These are phyloP conservation scores for Drosophila punjabiensis DNA, from an alignment of 1,140 invertebrate genomes.

Conservation along the genomic window DNA sequence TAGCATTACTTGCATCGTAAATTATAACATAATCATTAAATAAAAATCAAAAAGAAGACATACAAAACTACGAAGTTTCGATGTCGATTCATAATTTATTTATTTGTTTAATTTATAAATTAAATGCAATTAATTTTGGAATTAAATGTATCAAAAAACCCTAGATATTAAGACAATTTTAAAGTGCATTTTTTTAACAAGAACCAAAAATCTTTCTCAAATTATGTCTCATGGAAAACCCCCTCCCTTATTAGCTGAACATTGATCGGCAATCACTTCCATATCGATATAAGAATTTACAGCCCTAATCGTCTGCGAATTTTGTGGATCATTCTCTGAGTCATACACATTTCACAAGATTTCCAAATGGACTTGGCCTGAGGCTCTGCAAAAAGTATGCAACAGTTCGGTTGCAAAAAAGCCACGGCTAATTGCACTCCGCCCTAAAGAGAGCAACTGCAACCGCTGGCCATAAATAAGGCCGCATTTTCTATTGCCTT, in stretches of 20 bases:
- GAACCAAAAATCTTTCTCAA: not conserved
- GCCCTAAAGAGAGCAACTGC: slow-evolving; percentile 22
- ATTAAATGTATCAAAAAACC: too few species aligned
- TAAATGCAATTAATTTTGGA: too few species aligned
- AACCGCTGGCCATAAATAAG: slow-evolving; percentile 53
- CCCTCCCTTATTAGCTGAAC: not conserved
- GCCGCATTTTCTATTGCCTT: slow-evolving; percentile 64
- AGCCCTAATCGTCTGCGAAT: not conserved
- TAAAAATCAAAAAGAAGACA: too few species aligned
- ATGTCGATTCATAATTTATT: too few species aligned
- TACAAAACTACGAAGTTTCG: too few species aligned
- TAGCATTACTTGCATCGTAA: not conserved
- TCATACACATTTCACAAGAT: slow-evolving; percentile 26
- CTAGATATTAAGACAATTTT: too few species aligned
- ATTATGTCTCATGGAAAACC: not conserved
- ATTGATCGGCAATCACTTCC: not conserved
- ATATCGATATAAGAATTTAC: not conserved
- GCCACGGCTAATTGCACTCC: not conserved
- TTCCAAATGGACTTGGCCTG: not conserved
- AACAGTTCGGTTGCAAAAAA: not conserved
- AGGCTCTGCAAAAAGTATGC: slow-evolving; percentile 17
- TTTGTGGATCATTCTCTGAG: slow-evolving; percentile 19
- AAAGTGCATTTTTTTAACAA: too few species aligned
- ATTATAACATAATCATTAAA: not conserved
- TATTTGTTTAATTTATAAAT: too few species aligned